Evolutionary conservation across 2,113 vertebrate species (phyloP).

Genomic region (Esox niger): DNA sequence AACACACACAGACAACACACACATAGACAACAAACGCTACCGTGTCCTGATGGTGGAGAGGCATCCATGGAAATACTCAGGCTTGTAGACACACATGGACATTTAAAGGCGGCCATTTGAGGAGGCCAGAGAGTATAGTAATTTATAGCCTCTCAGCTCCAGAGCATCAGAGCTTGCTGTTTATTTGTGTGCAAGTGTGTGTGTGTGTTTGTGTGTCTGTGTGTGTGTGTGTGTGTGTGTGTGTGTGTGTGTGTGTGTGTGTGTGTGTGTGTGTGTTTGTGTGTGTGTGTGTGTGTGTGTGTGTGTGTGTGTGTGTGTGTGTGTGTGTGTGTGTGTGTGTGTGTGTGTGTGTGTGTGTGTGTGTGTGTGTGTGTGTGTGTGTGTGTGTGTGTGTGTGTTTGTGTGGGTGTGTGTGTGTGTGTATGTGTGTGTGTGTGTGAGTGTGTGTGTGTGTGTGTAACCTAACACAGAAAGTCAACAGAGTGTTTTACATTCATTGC

Average conservation of each 20-base stretch:
- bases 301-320: neutral
- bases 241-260: neutral
- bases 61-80: neutral
- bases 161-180: neutral
- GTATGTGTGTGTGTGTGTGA: neutral
- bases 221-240: neutral
- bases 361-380: neutral
- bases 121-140: too few relatives aligned
- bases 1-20: neutral
- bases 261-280: conserved; percentile 9
- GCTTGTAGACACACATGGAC: neutral
- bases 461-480: too few relatives aligned
- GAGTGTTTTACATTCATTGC: too few relatives aligned
- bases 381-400: neutral
- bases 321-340: neutral
- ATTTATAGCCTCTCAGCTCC: neutral
- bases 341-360: neutral
- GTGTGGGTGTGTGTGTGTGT: too few relatives aligned
- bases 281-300: conserved; percentile 12
- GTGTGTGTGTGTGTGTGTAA: conserved; percentile 7
- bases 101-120: neutral
- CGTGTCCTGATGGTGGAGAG: too few relatives aligned
- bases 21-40: too few relatives aligned
- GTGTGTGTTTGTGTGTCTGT: too few relatives aligned
- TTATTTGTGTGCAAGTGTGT: too few relatives aligned